Evolutionary conservation across 2,797 vertebrate genomes (phyloP).

Genomic region (Chelon labrosus): DNA sequence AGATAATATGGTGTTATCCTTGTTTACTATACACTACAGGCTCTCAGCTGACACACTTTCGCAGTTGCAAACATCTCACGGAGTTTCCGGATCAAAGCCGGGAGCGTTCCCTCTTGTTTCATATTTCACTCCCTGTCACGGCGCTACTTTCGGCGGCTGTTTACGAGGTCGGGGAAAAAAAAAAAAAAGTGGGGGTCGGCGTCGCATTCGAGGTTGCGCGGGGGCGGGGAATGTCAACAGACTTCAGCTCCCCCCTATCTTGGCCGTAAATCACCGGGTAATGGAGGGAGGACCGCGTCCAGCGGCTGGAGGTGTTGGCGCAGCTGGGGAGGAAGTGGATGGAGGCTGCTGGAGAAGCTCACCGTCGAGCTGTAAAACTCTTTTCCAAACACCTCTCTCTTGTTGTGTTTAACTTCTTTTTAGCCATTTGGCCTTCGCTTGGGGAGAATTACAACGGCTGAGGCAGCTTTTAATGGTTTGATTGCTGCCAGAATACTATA

Average conservation of each 20-base stretch:
- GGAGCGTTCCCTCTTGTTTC: slow-evolving; percentile 44
- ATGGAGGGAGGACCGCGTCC: slow-evolving; percentile 54
- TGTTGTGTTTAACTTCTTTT: slow-evolving; percentile 28
- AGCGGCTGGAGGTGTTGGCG: slow-evolving; percentile 65
- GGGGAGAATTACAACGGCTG: slow-evolving; percentile 34
- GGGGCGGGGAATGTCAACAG: slow-evolving; percentile 73
- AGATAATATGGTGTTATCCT: slow-evolving; percentile 64
- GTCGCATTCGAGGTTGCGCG: slow-evolving; percentile 43
- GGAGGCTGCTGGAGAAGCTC: slow-evolving; percentile 65
- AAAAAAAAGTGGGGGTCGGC: slow-evolving; percentile 37
- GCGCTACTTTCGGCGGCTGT: slow-evolving; percentile 26
- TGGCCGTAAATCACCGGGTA: slow-evolving; percentile 70
- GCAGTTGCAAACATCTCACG: slow-evolving; percentile 39
- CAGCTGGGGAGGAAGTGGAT: slow-evolving; percentile 66
- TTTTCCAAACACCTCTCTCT: slow-evolving; percentile 54
- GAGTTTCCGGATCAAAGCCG: slow-evolving; percentile 49
- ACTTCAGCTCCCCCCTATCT: slow-evolving; percentile 56
- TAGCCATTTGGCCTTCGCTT: slow-evolving; percentile 43
- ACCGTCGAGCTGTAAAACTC: slow-evolving; percentile 55
- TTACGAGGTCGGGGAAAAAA: slow-evolving; percentile 35
- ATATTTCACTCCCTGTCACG: slow-evolving; percentile 44
- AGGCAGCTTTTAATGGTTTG: slow-evolving; percentile 47
- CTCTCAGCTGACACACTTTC: slow-evolving; percentile 63
- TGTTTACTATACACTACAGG: slow-evolving; percentile 40
- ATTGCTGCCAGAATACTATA: slow-evolving; percentile 32